Base-by-base conservation (phyloP, 2,113 vertebrate genomes). In the Macquaria ambigua region DNA sequence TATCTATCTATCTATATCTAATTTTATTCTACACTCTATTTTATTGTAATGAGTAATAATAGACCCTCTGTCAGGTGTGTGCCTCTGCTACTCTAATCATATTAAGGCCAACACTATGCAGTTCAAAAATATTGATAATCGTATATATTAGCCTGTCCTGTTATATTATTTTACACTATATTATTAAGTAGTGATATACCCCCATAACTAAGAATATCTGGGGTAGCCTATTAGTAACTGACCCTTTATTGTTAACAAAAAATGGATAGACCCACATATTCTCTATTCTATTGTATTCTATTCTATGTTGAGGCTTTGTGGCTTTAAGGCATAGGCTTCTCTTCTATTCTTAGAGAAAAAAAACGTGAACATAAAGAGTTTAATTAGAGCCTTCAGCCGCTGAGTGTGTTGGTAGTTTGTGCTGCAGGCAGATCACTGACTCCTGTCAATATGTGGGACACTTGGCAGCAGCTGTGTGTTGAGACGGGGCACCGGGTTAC, bases 401-500 rank as follows among this genome's bases (percentile, higher is more conserved):
- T 71, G 68, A 75, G 85, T 79, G 76, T 69, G 67, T 71, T 82
- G 43, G 66, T 77, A 48, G 81, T 74, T 71, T 48, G 50, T 21
- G 84, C 90, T 90, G 86, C 86, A 86, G 92, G 86, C 84, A 68
- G 71, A 79, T 82, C 64, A 72, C 69, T 34, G 62, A 80, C 80
- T 87, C 82, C 39, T 76, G 73, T 83, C 77, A 81, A 25, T 85
- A 90, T 88, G 88, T 85, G 89, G 87, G 72, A 87, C 90, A 89
- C 55, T 86, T 88, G 86, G 84, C 83, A 87, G 88, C 92, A 91
- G 91, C 88, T 90, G 89, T 81, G 69, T 63, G 50, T 56, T 79
- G 73, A 88, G 83, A 70, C 14, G 15, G 66, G 85, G 43, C 78
- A 83, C 77, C 16, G 56, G 34, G 79, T 88, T 83, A 83, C 79